phyloP scores from a whole-genome alignment of 2,797 vertebrate genomes.

The Denticeps clupeoides region DNA sequence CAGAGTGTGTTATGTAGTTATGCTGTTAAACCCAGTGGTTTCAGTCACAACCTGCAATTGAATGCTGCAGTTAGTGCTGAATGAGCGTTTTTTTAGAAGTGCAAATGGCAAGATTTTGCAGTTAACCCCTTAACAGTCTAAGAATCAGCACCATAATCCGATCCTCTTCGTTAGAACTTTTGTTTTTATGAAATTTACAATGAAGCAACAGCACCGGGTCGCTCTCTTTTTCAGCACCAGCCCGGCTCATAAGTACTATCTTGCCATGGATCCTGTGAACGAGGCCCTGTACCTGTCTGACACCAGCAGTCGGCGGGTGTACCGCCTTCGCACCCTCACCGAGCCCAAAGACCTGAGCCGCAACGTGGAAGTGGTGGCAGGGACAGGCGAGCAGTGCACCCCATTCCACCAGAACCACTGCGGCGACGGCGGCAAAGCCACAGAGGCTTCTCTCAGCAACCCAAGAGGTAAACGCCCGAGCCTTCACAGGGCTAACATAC shows the following conservation, averaged over 20 bases:
- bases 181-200: too few species aligned
- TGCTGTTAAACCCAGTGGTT: too few species aligned
- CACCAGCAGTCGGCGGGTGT: conserved; percentile 88
- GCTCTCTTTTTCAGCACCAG: conserved; percentile 69
- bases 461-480: conserved; percentile 73
- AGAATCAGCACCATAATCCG: too few species aligned
- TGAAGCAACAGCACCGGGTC: too few species aligned
- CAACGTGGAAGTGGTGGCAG: conserved; percentile 83
- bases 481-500: too few species aligned
- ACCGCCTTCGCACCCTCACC: conserved; percentile 77
- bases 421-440: conserved; percentile 84
- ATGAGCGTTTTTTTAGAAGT: too few species aligned
- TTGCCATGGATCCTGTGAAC: conserved; percentile 87
- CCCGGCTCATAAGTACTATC: conserved; percentile 93
- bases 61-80: too few species aligned
- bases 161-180: too few species aligned
- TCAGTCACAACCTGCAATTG: too few species aligned
- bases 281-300: conserved; percentile 92
- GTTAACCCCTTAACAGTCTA: too few species aligned
- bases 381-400: conserved; percentile 75
- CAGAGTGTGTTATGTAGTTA: too few species aligned
- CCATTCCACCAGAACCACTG: conserved; percentile 95
- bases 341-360: conserved; percentile 87
- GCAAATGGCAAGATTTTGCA: too few species aligned
- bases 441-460: conserved; percentile 85